Evolutionary conservation across 30 jellyfish, hydroid and myxozoan species (phyloP), one percentile per base, ranked within the genome.

Genomic region (Aurelia sp.): DNA sequence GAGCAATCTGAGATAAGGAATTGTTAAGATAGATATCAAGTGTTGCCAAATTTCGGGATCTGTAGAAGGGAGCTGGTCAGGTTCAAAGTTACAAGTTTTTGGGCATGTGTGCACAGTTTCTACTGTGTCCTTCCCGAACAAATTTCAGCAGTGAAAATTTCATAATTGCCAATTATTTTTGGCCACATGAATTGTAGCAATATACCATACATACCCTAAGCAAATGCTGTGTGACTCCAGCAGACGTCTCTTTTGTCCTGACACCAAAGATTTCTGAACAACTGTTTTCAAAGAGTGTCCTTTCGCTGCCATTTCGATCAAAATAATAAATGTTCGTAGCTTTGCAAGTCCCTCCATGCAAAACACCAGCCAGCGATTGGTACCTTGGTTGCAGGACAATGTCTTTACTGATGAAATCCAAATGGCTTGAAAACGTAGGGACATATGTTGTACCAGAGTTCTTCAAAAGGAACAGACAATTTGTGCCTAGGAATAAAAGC

Each of bases 261-360:
- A 82, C 48, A 27, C 35, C 60, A 53, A 80, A 37, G n/a, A 68
- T 53, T 63, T 80, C 90, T 65, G 90, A 80, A 53, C 90, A 80
- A 9, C 35, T 18, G 37, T 80, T 80, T 20, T 80, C 83, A 66
- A 80, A 22, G 27, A 80, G 21, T 27, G 27, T 51, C 6, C 31
- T 66, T 18, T 58, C 52, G 30, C 58, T 52, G 9, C 90, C 90
- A 44, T 27, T 58, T 5, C 59, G 15, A 47, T 67, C 73, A 35
- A 44, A 41, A 72, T 80, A 67, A 48, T 15, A 27, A 4, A 80
- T 40, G 8, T 70, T 10, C 10, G 71, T 16, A 2, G 80, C 89
- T 10, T 48, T 63, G 72, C 89, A 78, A 12, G 17, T 33, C 3
- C 89, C 89, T 5, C 53, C 73, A 4, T 15, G 11, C n/a, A 78